Conservation (phyloP, 1,140 invertebrate genomes). For the Zophobas atratus region DNA sequence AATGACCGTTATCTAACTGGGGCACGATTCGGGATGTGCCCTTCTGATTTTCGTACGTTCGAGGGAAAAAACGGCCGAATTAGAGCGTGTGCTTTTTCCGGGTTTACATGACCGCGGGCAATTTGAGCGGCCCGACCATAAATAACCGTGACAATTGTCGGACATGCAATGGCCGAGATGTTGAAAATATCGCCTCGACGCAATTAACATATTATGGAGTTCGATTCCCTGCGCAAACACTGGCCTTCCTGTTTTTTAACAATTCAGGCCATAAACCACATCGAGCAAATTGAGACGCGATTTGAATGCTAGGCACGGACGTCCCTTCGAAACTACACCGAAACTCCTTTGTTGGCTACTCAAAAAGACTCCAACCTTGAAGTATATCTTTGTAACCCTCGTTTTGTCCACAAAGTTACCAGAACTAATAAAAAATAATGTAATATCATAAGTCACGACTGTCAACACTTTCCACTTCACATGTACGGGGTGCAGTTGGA, state of each 20-base stretch:
- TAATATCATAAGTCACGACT: slow-evolving; percentile 42
- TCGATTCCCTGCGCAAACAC: background rate
- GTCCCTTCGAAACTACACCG: slow-evolving; percentile 21
- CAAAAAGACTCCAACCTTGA: slow-evolving; percentile 21
- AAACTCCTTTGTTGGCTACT: slow-evolving; percentile 31
- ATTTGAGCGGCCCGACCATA: slow-evolving; percentile 1
- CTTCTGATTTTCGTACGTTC: background rate
- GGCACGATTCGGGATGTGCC: too few species aligned
- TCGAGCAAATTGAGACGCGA: slow-evolving; percentile 13
- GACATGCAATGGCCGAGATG: slow-evolving; percentile 14
- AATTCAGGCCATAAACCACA: background rate
- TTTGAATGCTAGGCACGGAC: slow-evolving; percentile 33
- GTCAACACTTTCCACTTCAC: slow-evolving; percentile 43
- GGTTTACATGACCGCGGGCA: slow-evolving; percentile 14
- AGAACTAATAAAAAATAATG: slow-evolving; percentile 44
- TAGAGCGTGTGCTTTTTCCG: background rate
- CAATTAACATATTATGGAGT: slow-evolving; percentile 19
- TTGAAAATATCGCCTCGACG: background rate
- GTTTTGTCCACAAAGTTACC: slow-evolving; percentile 29
- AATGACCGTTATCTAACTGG: too few species aligned
- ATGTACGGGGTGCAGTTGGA: slow-evolving; percentile 25
- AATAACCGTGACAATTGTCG: slow-evolving; percentile 13
- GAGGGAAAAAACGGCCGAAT: background rate
- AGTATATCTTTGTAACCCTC: slow-evolving; percentile 37
- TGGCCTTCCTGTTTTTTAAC: background rate